A percentile compares a stretch with the other conserved stretches of the same genome.
Evolutionary conservation across 2,888 invertebrate genomes (phyloP).

Genomic region (Resseliella maxima): DNA sequence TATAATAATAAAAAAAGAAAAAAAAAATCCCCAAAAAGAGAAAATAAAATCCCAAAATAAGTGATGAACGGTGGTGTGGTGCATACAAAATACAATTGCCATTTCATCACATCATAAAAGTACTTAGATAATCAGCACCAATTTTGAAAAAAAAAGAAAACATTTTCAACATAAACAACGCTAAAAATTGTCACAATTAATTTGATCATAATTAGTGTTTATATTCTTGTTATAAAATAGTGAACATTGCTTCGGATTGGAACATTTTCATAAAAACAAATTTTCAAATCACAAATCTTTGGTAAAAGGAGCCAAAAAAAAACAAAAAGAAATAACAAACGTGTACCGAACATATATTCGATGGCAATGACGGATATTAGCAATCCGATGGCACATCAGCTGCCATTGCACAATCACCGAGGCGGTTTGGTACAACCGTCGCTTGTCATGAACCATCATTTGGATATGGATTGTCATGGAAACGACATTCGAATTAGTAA

Average conservation of each 20-base stretch:
- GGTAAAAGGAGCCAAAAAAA: background rate
- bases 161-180: background rate
- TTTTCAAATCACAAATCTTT: background rate
- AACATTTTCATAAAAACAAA: too few species aligned
- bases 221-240: background rate
- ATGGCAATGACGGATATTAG: constrained; percentile 77
- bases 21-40: background rate
- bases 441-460: constrained; percentile 72
- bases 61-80: background rate
- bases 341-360: constrained; percentile 60
- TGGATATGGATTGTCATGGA: constrained; percentile 68
- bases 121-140: too few species aligned
- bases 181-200: too few species aligned
- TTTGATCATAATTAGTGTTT: background rate
- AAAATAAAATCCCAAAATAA: background rate
- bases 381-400: constrained; percentile 75
- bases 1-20: background rate
- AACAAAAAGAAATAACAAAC: too few species aligned
- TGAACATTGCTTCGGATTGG: too few species aligned
- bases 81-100: background rate
- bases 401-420: constrained; percentile 71
- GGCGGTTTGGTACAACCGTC: constrained; percentile 73
- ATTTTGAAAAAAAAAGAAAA: background rate
- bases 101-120: too few species aligned
- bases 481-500: constrained; percentile 66